Conservation (phyloP, 2,113 vertebrate genomes). For the Heliornis fulica region DNA sequence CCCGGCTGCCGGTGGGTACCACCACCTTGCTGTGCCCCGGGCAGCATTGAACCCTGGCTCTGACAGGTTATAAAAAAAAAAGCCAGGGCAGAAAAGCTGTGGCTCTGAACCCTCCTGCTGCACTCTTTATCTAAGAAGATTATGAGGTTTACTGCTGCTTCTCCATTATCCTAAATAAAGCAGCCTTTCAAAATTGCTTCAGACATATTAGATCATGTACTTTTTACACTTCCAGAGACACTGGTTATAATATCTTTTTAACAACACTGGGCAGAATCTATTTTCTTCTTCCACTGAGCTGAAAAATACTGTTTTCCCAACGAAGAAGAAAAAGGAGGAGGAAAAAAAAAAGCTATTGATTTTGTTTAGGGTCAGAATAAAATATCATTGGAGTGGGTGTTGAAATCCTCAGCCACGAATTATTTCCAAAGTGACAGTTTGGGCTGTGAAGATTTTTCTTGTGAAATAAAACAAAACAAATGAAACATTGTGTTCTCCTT, state of each 20-base stretch:
- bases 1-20: not conserved
- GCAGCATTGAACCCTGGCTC: not conserved
- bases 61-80: not conserved
- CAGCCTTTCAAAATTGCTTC: slow-evolving; percentile 62
- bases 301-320: slow-evolving; percentile 64
- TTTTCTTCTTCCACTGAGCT: slow-evolving; percentile 52
- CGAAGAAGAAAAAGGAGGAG: slow-evolving; percentile 23
- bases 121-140: slow-evolving; percentile 16
- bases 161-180: slow-evolving; percentile 69
- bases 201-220: slow-evolving; percentile 66
- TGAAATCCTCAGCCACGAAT: slow-evolving; percentile 60
- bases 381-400: slow-evolving; percentile 60
- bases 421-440: slow-evolving; percentile 56
- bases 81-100: not conserved
- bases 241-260: slow-evolving; percentile 68
- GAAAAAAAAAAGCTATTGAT: slow-evolving; percentile 46
- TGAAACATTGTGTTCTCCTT: slow-evolving; percentile 29
- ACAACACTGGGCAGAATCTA: slow-evolving; percentile 60
- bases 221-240: slow-evolving; percentile 65
- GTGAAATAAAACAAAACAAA: slow-evolving; percentile 64
- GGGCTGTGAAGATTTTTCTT: slow-evolving; percentile 28
- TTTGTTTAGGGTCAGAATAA: slow-evolving; percentile 71
- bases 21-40: not conserved
- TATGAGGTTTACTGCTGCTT: slow-evolving; percentile 63
- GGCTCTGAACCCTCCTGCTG: slow-evolving; percentile 7